Evolutionary conservation across 1,140 invertebrate genomes (phyloP).

Genomic region (Pogonomyrmex barbatus): DNA sequence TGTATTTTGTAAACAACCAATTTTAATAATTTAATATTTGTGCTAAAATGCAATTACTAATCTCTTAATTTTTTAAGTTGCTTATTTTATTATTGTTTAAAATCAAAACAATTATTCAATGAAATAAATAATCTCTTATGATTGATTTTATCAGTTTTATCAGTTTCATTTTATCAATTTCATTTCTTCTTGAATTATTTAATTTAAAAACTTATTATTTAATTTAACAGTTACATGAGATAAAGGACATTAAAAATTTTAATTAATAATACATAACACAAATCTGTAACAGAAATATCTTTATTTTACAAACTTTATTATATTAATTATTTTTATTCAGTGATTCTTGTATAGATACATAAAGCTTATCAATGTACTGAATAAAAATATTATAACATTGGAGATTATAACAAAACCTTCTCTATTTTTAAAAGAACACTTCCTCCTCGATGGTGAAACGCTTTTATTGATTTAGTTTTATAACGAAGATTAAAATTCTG

Average conservation of each 20-base stretch:
- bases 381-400: constrained; percentile 51
- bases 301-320: constrained; percentile 2
- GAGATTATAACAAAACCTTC: not conserved
- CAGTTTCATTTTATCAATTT: not conserved
- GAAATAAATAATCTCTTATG: not conserved
- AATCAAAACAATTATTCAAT: not conserved
- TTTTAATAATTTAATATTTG: not conserved
- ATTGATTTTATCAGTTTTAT: not conserved
- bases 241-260: not conserved
- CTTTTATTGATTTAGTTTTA: constrained; percentile 15
- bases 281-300: not conserved
- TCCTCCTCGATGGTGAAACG: not conserved
- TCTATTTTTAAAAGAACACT: not conserved
- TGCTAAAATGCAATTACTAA: not conserved
- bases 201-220: not conserved
- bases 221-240: too few relatives aligned
- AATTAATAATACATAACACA: not conserved
- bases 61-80: not conserved
- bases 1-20: not conserved
- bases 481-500: constrained; percentile 2
- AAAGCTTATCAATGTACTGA: not conserved
- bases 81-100: not conserved
- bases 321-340: not conserved
- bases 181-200: not conserved
- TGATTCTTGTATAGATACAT: not conserved